Percentiles rank a stretch among this genome's conserved stretches.
Evolutionary conservation across 2,888 invertebrate species (phyloP).

Genomic region (Pogonocherus hispidulus): DNA sequence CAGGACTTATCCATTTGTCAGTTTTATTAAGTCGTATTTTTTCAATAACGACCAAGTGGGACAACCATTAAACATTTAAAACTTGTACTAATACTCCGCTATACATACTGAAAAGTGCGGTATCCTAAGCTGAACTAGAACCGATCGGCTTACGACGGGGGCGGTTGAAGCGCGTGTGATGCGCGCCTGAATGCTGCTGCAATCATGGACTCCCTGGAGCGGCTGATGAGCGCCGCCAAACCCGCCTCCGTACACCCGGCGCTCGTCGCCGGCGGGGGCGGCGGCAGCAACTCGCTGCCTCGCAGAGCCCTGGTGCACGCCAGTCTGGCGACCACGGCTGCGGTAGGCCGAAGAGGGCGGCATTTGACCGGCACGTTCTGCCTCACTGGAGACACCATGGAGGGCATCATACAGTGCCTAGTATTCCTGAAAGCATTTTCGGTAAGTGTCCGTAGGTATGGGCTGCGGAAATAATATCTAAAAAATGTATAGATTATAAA

Average conservation of each 20-base stretch:
- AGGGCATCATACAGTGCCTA: conserved; percentile 92
- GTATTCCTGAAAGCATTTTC: conserved; percentile 94
- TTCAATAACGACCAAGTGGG: too few species aligned
- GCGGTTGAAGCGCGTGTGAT: conserved; percentile 33
- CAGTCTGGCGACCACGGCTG: conserved; percentile 78
- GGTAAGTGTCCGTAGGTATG: conserved; percentile 74
- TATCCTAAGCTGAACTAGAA: too few species aligned
- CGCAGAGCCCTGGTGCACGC: conserved; percentile 84
- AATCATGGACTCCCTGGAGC: conserved; percentile 85
- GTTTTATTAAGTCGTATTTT: too few species aligned
- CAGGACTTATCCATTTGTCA: too few species aligned
- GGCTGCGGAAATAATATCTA: too few species aligned
- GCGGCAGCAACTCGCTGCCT: conserved; percentile 67
- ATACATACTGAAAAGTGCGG: too few species aligned
- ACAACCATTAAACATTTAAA: too few species aligned
- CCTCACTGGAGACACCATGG: conserved; percentile 92
- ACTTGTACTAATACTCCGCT: too few species aligned
- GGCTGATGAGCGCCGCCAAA: conserved; percentile 79
- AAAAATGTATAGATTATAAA: too few species aligned
- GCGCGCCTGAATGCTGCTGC: conserved; percentile 39
- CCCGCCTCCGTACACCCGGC: conserved; percentile 30
- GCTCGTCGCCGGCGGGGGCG: conserved; percentile 70
- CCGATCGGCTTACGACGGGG: too few species aligned
- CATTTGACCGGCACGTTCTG: conserved; percentile 91
- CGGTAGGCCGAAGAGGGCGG: conserved; percentile 83